Conservation (phyloP, 2,113 vertebrate genomes). For the Cnemophilus loriae region DNA sequence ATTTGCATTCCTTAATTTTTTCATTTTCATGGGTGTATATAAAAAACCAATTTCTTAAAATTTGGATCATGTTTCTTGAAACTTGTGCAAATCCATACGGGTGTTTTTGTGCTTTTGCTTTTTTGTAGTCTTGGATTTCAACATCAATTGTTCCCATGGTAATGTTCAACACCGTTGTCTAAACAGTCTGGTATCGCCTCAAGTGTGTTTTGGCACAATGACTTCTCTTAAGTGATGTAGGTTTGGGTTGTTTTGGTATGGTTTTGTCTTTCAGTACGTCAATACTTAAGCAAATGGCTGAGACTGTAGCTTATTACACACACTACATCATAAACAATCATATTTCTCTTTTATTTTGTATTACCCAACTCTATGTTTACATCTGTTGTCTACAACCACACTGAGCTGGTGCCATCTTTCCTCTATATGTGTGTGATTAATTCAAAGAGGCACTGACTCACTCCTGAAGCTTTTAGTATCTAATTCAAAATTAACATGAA, state of each 20-base stretch:
- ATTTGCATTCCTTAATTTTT: not conserved
- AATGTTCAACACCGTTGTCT: not conserved
- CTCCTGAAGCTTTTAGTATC: not conserved
- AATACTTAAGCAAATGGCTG: not conserved
- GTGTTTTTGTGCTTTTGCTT: not conserved
- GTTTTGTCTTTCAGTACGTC: not conserved
- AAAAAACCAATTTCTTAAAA: not conserved
- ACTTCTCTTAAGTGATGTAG: not conserved
- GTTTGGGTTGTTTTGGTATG: not conserved
- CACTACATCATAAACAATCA: not conserved
- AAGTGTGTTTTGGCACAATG: not conserved
- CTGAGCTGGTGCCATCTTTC: rapidly evolving
- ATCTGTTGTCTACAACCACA: not conserved
- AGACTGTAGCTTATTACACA: not conserved
- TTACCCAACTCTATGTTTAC: not conserved
- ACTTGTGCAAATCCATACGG: not conserved
- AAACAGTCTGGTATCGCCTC: not conserved
- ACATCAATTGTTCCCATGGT: not conserved
- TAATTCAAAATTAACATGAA: not conserved
- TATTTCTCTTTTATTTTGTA: not conserved
- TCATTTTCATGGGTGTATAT: not conserved
- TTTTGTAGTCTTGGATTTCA: not conserved
- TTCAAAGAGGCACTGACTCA: not conserved
- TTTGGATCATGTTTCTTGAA: not conserved
- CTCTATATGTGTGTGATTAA: not conserved